Conservation (phyloP, 2,888 invertebrate species). For the Drosophila mercatorum region DNA sequence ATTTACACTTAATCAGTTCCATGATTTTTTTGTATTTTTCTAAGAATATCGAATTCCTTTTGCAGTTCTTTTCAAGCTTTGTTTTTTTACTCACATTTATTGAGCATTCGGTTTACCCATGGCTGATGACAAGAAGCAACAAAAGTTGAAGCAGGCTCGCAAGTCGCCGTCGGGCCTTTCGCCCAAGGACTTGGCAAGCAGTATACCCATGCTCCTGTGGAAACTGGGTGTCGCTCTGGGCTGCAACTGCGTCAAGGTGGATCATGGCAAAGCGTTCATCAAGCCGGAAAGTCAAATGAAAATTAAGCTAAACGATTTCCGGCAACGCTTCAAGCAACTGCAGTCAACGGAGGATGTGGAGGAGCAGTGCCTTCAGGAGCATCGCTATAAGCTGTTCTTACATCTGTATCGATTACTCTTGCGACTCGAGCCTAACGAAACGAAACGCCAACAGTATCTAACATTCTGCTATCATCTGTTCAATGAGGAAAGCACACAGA, state of each 20-base stretch:
- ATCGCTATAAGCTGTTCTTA: slow-evolving; percentile 28
- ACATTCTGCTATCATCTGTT: slow-evolving; percentile 30
- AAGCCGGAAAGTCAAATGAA: neutral
- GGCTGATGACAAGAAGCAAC: slow-evolving; percentile 7
- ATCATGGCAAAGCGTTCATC: neutral
- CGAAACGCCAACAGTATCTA: slow-evolving; percentile 11
- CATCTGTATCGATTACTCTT: slow-evolving; percentile 33
- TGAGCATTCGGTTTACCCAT: neutral
- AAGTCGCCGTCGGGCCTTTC: neutral
- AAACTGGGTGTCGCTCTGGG: slow-evolving; percentile 1
- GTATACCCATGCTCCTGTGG: neutral
- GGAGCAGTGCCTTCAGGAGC: slow-evolving; percentile 4
- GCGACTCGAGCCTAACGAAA: slow-evolving; percentile 14
- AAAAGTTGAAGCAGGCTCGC: neutral
- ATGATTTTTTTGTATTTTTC: neutral
- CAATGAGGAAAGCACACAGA: neutral
- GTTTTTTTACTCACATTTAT: neutral
- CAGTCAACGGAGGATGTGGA: neutral
- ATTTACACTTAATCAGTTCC: too few relatives aligned
- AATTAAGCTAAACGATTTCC: slow-evolving; percentile 21
- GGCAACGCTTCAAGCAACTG: slow-evolving; percentile 16
- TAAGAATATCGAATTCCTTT: neutral
- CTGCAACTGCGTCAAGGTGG: neutral
- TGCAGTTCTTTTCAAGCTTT: neutral
- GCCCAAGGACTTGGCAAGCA: neutral